Percentiles rank a stretch among this genome's conserved stretches.
phyloP scores from a whole-genome alignment of 2,888 invertebrate genomes.

The Agrochola lychnidis region DNA sequence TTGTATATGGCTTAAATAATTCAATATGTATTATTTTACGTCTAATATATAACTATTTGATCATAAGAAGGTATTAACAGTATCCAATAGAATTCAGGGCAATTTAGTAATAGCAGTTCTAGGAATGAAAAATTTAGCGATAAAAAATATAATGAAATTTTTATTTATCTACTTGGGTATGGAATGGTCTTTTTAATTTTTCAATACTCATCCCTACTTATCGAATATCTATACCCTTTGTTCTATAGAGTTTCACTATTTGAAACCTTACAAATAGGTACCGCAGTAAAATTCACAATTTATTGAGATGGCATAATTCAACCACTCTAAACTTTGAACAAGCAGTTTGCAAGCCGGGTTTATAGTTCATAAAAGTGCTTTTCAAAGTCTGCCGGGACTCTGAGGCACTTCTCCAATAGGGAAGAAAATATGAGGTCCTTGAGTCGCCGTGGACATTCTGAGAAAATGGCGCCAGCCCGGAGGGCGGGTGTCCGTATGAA shows the following conservation, averaged over 20 bases:
- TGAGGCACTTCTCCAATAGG: slow-evolving; percentile 50
- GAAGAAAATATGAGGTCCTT: slow-evolving; percentile 49
- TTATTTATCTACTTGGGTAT: neutral
- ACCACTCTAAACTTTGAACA: slow-evolving; percentile 34
- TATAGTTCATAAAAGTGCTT: slow-evolving; percentile 33
- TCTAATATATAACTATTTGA: slow-evolving; percentile 2
- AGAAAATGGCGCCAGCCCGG: slow-evolving; percentile 56
- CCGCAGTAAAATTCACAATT: neutral
- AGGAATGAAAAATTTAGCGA: neutral
- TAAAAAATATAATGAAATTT: neutral
- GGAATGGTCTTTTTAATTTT: neutral
- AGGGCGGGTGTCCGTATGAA: no score
- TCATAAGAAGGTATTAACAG: neutral
- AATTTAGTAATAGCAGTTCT: neutral
- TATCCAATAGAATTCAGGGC: neutral
- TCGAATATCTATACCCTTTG: neutral
- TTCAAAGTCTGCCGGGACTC: slow-evolving; percentile 37
- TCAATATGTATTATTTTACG: neutral
- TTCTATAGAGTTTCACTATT: neutral
- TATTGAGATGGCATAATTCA: slow-evolving; percentile 12
- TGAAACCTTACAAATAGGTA: neutral
- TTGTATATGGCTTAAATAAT: slow-evolving; percentile 6
- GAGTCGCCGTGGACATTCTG: slow-evolving; percentile 44
- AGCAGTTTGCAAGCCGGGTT: slow-evolving; percentile 42
- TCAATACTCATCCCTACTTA: neutral